Base-by-base conservation (phyloP, 2,888 invertebrate species). In the Acanthosepion pharaonis region DNA sequence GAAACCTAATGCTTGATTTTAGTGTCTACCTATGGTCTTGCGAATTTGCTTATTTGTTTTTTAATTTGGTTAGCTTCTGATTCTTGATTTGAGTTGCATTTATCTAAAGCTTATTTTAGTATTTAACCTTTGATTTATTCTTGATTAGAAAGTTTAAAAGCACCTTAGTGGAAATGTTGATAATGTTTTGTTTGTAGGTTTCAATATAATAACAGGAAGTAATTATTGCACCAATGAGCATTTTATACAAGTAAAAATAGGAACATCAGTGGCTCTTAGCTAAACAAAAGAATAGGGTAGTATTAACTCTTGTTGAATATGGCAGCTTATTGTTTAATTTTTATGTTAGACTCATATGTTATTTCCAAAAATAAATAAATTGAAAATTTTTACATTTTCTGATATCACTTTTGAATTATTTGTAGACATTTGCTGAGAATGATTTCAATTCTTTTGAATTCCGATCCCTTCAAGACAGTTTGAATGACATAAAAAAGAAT, bases 401-500 rank as follows among this genome's bases (percentile, higher is more conserved):
- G 28, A 78, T 28, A n/a, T 78, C 28, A 6, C 20, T n/a, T 42
- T 92, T 92, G n/a, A 48, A 94, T 94, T n/a, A 92, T 95, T 94
- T 96, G 25, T 97, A 97, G 97, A 97, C 97, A 92, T 97, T 97
- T 95, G 97, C 97, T n/a, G 97, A 97, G 94, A 97, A 97, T 96
- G 97, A 97, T 94, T 96, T 97, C 97, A 99, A 99, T 97, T 98
- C 99, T 5, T 99, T 99, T 97, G 99, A 99, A 97, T 98, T 99
- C 94, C 98, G 98, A 97, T 98, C 99, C 48, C 98, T 99, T 93
- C 99, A 99, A 97, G 99, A 99, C 48, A 99, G 99, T 91, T 98
- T 99, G 98, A 98, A 98, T 96, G 98, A 99, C 97, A 98, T 99
- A 94, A 98, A 99, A 97, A 98, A 98, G 95, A 98, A 98, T 96